A percentile compares a stretch with the other conserved stretches of the same genome.
These are phyloP conservation scores for Pagrus major DNA, from an alignment of 2,113 vertebrate genomes.

Conservation along the genomic window DNA sequence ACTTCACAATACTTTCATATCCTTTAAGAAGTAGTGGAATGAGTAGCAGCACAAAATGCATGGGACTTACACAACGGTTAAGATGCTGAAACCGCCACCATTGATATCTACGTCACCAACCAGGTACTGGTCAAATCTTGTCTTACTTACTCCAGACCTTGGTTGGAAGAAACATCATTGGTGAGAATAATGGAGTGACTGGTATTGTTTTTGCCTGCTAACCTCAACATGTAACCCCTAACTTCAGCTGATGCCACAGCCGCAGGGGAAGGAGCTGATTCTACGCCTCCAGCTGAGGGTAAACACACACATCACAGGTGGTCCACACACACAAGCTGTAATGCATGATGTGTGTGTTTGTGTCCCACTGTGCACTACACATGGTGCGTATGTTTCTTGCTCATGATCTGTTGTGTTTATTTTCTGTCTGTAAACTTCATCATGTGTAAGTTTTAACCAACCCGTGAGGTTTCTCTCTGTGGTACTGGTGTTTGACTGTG, in stretches of 20 bases:
- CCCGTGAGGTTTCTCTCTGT: neutral
- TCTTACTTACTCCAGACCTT: neutral
- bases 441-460: neutral
- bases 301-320: conserved; percentile 38
- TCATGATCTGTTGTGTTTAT: neutral
- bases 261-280: conserved; percentile 9
- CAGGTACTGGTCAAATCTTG: neutral
- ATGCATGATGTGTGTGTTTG: conserved; percentile 26
- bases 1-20: too few species aligned
- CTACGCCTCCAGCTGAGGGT: conserved; percentile 27
- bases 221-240: conserved; percentile 43
- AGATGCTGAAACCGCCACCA: neutral
- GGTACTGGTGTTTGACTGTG: too few species aligned
- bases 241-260: conserved; percentile 48
- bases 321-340: neutral
- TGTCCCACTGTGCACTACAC: neutral
- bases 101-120: conserved; percentile 14
- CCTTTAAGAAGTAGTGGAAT: neutral
- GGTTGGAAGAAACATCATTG: neutral
- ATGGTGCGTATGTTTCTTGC: conserved; percentile 8
- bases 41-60: neutral
- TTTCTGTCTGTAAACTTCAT: conserved; percentile 7
- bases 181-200: neutral
- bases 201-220: conserved; percentile 12
- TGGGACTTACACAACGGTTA: neutral